Evolutionary conservation across 2,113 vertebrate species (phyloP), one percentile per base, ranked within the genome.

Genomic region (Glaucidium brasilianum): DNA sequence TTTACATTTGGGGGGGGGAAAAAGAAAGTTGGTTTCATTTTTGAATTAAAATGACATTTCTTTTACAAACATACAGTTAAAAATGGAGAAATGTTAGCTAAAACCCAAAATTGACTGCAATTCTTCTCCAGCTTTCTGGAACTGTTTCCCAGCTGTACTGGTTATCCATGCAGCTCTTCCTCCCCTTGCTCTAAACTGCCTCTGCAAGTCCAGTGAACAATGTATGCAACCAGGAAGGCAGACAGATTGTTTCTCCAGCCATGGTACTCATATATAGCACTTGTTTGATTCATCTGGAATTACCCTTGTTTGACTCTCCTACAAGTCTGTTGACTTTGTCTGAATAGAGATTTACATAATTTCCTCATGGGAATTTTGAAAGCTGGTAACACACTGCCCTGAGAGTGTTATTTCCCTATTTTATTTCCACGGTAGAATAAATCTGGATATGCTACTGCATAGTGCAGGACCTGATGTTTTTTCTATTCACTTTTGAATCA

Each of bases 291-390:
- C 87, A 88, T 92, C 50, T 60, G 68, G 85, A 92, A 78, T 92
- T 94, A 95, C 64, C 82, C 69, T 89, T 84, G 56, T 95, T 95
- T 94, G 72, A 94, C 76, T 84, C 75, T 93, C 39, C 88, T 89
- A 30, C 88, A 91, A 94, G 90, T 60, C 79, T 96, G 76, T 87
- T 96, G 91, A 91, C 76, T 96, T 95, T 81, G 73, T 80, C 59
- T 93, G 91, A 90, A 68, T 34, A 94, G 88, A 93, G 90, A 94
- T 96, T 96, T 95, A 85, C 87, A 78, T 95, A 68, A 91, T 91
- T 88, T 94, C 74, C 84, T 91, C 58, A 11, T 53, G 74, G 77
- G 93, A 87, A 39, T 85, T 91, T 75, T 94, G 43, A 91, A 90
- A 49, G 43, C 77, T 82, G 84, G 39, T 94, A 97, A 72, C 49